phyloP scores from a whole-genome alignment of 2,888 invertebrate genomes.

The Apodemia zela region DNA sequence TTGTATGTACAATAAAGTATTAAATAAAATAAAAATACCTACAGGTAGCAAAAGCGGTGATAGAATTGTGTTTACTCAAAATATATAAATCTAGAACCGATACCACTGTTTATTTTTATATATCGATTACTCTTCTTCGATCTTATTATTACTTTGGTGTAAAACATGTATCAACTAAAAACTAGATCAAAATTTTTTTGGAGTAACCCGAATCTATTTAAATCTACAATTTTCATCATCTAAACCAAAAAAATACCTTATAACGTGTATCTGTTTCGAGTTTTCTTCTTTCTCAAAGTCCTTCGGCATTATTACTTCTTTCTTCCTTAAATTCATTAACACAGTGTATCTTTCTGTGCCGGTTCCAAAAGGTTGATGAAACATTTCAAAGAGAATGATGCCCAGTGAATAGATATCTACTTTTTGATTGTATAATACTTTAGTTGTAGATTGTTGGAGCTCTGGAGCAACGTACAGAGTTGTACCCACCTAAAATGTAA shows the following conservation, averaged over 20 bases:
- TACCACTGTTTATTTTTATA: too few relatives aligned
- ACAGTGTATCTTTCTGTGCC: constrained; percentile 94
- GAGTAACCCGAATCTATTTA: too few relatives aligned
- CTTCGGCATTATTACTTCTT: constrained; percentile 85
- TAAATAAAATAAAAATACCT: too few relatives aligned
- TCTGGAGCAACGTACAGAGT: constrained; percentile 98
- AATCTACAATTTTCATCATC: too few relatives aligned
- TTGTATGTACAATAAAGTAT: too few relatives aligned
- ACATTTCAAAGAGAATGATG: constrained; percentile 98
- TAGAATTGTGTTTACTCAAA: too few relatives aligned
- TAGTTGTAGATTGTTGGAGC: constrained; percentile 84
- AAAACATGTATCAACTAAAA: too few relatives aligned
- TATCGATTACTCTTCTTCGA: too few relatives aligned
- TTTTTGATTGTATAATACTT: constrained; percentile 92
- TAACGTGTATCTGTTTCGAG: constrained; percentile 80
- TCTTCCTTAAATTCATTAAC: constrained; percentile 85
- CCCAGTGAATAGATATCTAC: constrained; percentile 93
- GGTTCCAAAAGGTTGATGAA: constrained; percentile 89
- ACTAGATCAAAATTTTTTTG: too few relatives aligned
- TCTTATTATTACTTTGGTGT: too few relatives aligned
- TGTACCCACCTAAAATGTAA: constrained; percentile 88
- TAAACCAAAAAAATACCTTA: constrained; percentile 71
- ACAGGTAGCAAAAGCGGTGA: too few relatives aligned
- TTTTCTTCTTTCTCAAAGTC: constrained; percentile 81
- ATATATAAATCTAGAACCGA: too few relatives aligned